phyloP scores from a whole-genome alignment of 2,797 vertebrate genomes.

The Natrix natrix region DNA sequence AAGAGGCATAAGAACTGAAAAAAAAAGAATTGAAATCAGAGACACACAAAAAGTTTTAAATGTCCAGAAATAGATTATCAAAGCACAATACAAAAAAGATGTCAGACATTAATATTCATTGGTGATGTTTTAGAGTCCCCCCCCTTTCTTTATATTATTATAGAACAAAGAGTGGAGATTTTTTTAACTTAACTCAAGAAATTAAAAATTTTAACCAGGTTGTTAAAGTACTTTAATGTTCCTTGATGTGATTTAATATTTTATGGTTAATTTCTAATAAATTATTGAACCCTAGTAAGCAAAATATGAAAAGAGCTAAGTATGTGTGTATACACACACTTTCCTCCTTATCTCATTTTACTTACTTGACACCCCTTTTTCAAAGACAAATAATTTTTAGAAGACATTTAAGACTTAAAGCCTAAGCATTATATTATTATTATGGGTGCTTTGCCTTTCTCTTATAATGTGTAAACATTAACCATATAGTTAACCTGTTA shows the following conservation, averaged over 20 bases:
- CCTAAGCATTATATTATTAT: background rate
- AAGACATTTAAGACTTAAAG: background rate
- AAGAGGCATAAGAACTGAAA: background rate
- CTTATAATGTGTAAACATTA: background rate
- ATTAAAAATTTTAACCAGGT: background rate
- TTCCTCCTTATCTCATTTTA: background rate
- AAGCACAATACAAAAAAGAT: background rate
- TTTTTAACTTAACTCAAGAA: background rate
- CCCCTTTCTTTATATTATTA: background rate
- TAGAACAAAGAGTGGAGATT: background rate
- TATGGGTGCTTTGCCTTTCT: background rate
- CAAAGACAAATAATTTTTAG: background rate
- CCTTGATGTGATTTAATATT: background rate
- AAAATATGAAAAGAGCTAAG: too few relatives aligned
- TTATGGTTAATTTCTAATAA: background rate
- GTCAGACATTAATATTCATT: background rate
- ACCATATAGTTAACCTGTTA: background rate
- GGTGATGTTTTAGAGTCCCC: background rate
- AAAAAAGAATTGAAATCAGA: background rate
- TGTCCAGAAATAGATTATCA: background rate
- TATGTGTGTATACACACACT: background rate
- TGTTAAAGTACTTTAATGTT: background rate
- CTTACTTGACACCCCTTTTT: background rate
- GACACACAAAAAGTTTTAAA: background rate
- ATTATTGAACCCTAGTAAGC: background rate